Percentiles rank a stretch among this genome's conserved stretches.
Conservation (phyloP, 2,888 invertebrate genomes). For the Meiosimyza platycephala region DNA sequence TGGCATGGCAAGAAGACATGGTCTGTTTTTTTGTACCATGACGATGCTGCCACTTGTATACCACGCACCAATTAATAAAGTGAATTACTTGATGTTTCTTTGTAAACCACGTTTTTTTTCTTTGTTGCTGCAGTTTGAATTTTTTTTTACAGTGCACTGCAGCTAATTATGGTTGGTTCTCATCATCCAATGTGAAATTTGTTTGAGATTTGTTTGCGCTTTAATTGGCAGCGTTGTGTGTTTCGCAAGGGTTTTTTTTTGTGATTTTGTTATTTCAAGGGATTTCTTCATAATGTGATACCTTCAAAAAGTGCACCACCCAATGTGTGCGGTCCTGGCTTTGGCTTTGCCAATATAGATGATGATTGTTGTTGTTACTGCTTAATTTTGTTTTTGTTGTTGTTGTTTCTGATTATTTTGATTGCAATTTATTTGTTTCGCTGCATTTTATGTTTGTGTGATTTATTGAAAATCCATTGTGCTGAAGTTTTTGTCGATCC, state of each 20-base stretch:
- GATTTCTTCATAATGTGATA: neutral
- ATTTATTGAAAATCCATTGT: conserved; percentile 21
- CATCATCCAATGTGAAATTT: conserved; percentile 5
- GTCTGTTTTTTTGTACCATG: neutral
- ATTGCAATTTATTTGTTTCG: conserved; percentile 23
- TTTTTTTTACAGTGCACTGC: neutral
- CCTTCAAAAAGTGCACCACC: neutral
- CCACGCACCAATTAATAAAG: conserved; percentile 23
- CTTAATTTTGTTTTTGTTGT: too few species aligned
- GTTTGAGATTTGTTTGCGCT: conserved; percentile 27
- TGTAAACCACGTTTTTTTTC: neutral
- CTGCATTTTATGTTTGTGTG: conserved; percentile 10
- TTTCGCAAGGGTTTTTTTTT: conserved; percentile 10
- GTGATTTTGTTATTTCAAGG: neutral
- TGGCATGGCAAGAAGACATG: neutral
- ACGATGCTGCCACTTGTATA: neutral
- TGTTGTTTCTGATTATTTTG: conserved; percentile 15
- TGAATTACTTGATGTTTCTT: conserved; percentile 22
- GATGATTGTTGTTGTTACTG: conserved; percentile 9
- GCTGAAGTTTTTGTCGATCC: neutral
- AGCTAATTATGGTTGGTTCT: conserved; percentile 11
- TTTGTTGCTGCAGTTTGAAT: too few species aligned
- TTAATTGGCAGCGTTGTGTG: conserved; percentile 16
- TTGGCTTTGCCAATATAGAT: neutral
- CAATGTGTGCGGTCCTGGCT: conserved; percentile 12